A percentile compares a stretch with the other conserved stretches of the same genome.
These are phyloP conservation scores for Eueides isabella DNA, from an alignment of 1,140 invertebrate genomes.

Conservation along the genomic window DNA sequence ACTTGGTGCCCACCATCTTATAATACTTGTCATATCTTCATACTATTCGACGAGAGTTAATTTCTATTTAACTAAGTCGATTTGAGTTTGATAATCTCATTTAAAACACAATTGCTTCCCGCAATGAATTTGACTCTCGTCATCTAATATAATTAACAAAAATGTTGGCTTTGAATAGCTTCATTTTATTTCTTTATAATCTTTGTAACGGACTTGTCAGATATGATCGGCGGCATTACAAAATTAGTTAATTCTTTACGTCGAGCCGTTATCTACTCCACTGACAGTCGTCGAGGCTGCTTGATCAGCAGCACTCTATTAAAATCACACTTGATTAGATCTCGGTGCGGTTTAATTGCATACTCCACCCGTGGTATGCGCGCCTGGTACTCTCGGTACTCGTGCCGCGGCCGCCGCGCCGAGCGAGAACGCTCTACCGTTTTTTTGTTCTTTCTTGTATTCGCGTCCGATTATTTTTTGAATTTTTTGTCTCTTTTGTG, in stretches of 20 bases:
- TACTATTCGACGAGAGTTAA: constrained; percentile 6
- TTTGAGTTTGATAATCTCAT: constrained; percentile 1
- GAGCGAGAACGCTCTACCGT: constrained; percentile 48
- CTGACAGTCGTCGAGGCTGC: constrained; percentile 37
- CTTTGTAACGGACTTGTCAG: constrained; percentile 33
- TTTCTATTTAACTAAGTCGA: not conserved
- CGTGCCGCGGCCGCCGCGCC: constrained; percentile 44
- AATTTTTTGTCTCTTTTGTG: constrained; percentile 70
- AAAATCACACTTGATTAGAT: constrained; percentile 77
- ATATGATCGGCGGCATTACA: constrained; percentile 36
- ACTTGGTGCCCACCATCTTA: constrained; percentile 47
- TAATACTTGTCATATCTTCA: constrained; percentile 33
- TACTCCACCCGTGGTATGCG: constrained; percentile 58
- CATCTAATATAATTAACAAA: constrained; percentile 12
- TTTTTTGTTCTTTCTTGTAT: constrained; percentile 56
- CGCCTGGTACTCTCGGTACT: constrained; percentile 55
- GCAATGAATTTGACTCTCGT: not conserved
- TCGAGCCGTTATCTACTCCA: constrained; percentile 40
- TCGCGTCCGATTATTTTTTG: constrained; percentile 57
- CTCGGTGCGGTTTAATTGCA: constrained; percentile 68
- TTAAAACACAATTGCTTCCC: not conserved
- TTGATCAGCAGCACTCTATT: constrained; percentile 63
- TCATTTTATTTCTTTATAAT: constrained; percentile 5
- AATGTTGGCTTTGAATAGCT: not conserved
- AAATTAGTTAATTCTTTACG: constrained; percentile 41